Percentiles rank a stretch among this genome's conserved stretches.
Conservation (phyloP, 2,888 invertebrate species). For the Andrena bucephala region DNA sequence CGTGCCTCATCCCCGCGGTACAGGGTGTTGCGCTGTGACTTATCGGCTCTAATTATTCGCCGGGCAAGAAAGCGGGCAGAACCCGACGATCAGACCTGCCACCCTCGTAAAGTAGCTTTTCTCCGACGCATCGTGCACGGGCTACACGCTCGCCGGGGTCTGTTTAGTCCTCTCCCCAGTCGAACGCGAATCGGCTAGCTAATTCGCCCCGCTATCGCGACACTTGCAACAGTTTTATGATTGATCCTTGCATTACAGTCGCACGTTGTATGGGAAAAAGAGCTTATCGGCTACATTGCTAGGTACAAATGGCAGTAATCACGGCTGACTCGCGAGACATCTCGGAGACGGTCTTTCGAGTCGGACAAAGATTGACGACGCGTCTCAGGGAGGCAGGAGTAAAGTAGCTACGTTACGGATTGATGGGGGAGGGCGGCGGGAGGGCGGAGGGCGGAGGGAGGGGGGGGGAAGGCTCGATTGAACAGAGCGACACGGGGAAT, state of each 20-base stretch:
- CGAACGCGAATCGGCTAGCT: slow-evolving; percentile 1
- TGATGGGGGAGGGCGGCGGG: too few relatives aligned
- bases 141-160: slow-evolving; percentile 11
- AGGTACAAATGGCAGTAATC: neutral
- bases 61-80: slow-evolving; percentile 77
- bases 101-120: slow-evolving; percentile 77
- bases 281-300: neutral
- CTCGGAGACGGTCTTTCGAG: neutral
- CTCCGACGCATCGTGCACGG: slow-evolving; percentile 69
- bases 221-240: neutral
- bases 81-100: slow-evolving; percentile 71
- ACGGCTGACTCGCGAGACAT: slow-evolving; percentile 1
- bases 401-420: slow-evolving; percentile 39
- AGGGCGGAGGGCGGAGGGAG: neutral
- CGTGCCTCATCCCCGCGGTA: slow-evolving; percentile 68
- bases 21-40: slow-evolving; percentile 82
- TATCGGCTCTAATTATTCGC: slow-evolving; percentile 84
- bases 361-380: slow-evolving; percentile 28
- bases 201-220: neutral
- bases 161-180: slow-evolving; percentile 13
- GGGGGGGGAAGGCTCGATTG: slow-evolving; percentile 36
- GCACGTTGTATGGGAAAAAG: neutral
- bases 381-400: slow-evolving; percentile 1
- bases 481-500: slow-evolving; percentile 58
- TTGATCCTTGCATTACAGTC: neutral